A percentile compares a stretch with the other conserved stretches of the same genome.
phyloP scores from a whole-genome alignment of 2,797 vertebrate species.

The Eulemur albifrons region DNA sequence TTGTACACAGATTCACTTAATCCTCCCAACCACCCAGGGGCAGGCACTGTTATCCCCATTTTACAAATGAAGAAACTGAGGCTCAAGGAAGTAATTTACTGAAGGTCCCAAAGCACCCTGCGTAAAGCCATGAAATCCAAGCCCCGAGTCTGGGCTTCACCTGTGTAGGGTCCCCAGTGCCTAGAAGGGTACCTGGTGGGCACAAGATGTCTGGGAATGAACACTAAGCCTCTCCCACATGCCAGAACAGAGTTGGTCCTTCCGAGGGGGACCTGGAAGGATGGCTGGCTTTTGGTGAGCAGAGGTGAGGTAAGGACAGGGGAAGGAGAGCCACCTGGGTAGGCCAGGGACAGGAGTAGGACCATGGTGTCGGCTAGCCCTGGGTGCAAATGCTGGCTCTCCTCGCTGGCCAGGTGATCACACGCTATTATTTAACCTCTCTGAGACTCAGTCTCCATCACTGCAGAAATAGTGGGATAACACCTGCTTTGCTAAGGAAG shows the following conservation, averaged over 20 bases:
- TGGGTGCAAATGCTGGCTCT: not conserved
- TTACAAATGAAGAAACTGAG: not conserved
- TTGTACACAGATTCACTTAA: no score
- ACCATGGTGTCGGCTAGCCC: not conserved
- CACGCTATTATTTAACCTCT: not conserved
- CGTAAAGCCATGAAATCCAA: not conserved
- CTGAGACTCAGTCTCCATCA: not conserved
- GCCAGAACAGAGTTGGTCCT: not conserved
- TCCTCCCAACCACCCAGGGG: not conserved
- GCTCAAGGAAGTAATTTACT: not conserved
- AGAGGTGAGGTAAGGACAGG: not conserved
- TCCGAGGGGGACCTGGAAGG: not conserved
- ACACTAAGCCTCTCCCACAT: rapidly evolving
- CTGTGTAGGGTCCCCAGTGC: not conserved
- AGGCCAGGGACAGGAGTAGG: not conserved
- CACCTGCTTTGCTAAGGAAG: not conserved
- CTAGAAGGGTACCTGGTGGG: not conserved
- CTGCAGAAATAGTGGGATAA: not conserved
- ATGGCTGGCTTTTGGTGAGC: not conserved
- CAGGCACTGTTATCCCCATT: not conserved
- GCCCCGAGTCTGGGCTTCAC: not conserved
- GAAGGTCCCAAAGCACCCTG: not conserved
- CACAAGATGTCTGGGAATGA: not conserved
- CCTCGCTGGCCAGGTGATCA: not conserved
- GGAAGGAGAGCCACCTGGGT: not conserved